Conservation (phyloP, 2,797 vertebrate species). For the Pseudocheirus occidentalis region DNA sequence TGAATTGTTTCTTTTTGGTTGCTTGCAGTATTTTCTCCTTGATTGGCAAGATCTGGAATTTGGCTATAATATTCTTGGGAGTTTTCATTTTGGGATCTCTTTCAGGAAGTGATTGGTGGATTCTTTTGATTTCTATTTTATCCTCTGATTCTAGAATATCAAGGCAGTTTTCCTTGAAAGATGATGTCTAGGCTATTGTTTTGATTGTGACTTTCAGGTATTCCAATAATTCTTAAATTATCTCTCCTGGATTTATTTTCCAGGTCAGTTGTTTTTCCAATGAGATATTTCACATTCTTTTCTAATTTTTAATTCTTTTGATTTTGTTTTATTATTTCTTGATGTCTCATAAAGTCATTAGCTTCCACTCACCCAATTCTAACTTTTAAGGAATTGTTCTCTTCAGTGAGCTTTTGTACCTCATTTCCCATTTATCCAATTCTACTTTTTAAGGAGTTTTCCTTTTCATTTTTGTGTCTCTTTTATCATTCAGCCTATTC, state of each 20-base stretch:
- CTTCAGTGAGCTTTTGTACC: not conserved
- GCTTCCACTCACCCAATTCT: not conserved
- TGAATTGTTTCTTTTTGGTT: not conserved
- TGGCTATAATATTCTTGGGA: not conserved
- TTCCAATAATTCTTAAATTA: not conserved
- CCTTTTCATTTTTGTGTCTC: not conserved
- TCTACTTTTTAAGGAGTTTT: not conserved
- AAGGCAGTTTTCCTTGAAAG: not conserved
- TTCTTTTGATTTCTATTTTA: not conserved
- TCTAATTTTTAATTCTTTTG: not conserved
- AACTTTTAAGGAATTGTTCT: not conserved
- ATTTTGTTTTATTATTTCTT: not conserved
- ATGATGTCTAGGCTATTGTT: not conserved
- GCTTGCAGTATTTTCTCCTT: not conserved
- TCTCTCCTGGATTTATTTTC: not conserved
- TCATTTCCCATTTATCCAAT: not conserved
- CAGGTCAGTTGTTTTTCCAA: not conserved
- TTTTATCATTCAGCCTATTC: not conserved
- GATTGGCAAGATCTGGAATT: not conserved
- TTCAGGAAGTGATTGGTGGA: not conserved
- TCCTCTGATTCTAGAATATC: not conserved
- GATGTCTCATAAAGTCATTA: not conserved
- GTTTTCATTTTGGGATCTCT: not conserved
- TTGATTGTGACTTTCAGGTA: not conserved
- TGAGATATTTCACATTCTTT: not conserved